phyloP scores from a whole-genome alignment of 2,797 vertebrate species.

The Enteromius anoplus region DNA sequence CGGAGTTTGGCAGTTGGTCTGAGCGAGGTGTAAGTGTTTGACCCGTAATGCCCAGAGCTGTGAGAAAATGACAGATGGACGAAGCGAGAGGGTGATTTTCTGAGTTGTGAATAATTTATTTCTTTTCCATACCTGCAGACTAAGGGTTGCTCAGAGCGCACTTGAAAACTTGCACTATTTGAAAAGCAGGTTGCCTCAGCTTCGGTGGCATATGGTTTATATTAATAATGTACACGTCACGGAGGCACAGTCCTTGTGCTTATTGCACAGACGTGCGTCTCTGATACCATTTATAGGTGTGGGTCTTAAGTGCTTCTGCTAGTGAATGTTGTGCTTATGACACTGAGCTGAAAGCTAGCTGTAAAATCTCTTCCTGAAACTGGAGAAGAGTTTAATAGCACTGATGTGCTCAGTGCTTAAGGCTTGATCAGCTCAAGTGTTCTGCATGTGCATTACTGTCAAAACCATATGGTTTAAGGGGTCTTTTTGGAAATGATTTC shows the following conservation, averaged over 20 bases:
- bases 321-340: conserved; percentile 33
- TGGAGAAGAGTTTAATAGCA: conserved; percentile 49
- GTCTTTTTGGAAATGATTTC: background rate
- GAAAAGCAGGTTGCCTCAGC: conserved; percentile 34
- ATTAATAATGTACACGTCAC: conserved; percentile 56
- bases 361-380: conserved; percentile 51
- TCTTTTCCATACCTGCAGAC: conserved; percentile 46
- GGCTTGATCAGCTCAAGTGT: conserved; percentile 39
- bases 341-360: conserved; percentile 41
- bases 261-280: conserved; percentile 34
- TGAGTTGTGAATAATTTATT: conserved; percentile 49
- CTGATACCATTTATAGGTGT: conserved; percentile 46
- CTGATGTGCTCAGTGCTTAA: conserved; percentile 48
- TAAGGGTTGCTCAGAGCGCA: conserved; percentile 33
- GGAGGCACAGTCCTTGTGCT: conserved; percentile 40
- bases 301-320: conserved; percentile 33
- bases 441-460: conserved; percentile 30
- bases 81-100: conserved; percentile 15
- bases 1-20: background rate
- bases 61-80: conserved; percentile 30
- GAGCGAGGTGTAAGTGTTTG: conserved; percentile 16
- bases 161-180: conserved; percentile 42
- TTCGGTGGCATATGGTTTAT: conserved; percentile 50
- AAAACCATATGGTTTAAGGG: conserved; percentile 15
- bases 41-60: conserved; percentile 24